Conservation (phyloP, 2,797 vertebrate species). For the Liasis olivaceus region DNA sequence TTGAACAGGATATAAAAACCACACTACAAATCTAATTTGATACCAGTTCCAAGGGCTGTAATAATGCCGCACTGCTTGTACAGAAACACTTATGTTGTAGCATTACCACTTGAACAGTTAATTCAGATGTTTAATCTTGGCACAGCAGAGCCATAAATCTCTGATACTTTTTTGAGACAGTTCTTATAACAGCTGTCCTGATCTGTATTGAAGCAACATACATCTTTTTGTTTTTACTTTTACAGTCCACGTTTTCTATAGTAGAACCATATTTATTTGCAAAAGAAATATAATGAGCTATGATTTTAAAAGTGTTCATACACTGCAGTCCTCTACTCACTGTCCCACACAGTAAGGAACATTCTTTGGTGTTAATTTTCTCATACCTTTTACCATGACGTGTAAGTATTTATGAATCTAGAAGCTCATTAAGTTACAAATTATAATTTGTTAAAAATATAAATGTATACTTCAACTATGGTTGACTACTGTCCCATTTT, state of each 20-base stretch:
- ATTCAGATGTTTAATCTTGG: conserved; percentile 1
- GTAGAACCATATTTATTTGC: neutral
- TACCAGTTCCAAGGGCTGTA: neutral
- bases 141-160: neutral
- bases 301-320: neutral
- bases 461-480: neutral
- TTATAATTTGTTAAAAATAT: neutral
- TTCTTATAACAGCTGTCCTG: neutral
- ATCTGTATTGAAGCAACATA: neutral
- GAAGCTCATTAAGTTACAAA: neutral
- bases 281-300: neutral
- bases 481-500: neutral
- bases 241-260: neutral
- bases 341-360: neutral
- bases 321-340: neutral
- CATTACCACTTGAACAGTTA: neutral
- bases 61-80: neutral
- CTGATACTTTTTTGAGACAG: neutral
- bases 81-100: neutral
- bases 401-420: neutral
- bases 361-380: neutral
- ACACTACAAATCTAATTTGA: neutral
- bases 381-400: neutral
- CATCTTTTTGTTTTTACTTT: neutral
- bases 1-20: neutral